phyloP scores from a whole-genome alignment of 2,797 vertebrate species.

The Masticophis lateralis region DNA sequence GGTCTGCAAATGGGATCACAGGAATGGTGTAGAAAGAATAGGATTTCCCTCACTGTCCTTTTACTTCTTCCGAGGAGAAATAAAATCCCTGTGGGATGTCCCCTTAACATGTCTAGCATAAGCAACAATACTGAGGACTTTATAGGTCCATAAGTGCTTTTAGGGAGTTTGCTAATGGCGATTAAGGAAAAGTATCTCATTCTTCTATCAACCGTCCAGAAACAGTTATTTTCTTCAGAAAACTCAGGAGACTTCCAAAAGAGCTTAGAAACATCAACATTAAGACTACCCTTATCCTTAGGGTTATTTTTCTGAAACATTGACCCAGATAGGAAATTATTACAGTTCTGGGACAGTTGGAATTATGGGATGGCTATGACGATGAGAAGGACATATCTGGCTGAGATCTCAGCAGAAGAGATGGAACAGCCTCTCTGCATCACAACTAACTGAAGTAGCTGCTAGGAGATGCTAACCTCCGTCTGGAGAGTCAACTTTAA shows the following conservation, averaged over 20 bases:
- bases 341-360: background rate
- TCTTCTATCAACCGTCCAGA: background rate
- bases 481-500: background rate
- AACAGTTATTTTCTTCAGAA: background rate
- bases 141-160: background rate
- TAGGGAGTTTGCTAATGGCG: background rate
- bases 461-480: background rate
- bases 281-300: background rate
- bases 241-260: background rate
- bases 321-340: background rate
- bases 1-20: too few relatives aligned
- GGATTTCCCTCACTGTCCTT: too few relatives aligned
- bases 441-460: background rate
- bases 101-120: background rate
- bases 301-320: background rate
- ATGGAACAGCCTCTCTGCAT: background rate
- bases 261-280: background rate
- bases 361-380: background rate
- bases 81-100: background rate
- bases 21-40: too few relatives aligned
- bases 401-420: background rate
- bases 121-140: background rate
- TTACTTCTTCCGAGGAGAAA: too few relatives aligned
- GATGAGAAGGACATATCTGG: background rate
- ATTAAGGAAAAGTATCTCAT: background rate